Evolutionary conservation across 1,140 invertebrate species (phyloP).

Genomic region (Acyrthosiphon pisum): DNA sequence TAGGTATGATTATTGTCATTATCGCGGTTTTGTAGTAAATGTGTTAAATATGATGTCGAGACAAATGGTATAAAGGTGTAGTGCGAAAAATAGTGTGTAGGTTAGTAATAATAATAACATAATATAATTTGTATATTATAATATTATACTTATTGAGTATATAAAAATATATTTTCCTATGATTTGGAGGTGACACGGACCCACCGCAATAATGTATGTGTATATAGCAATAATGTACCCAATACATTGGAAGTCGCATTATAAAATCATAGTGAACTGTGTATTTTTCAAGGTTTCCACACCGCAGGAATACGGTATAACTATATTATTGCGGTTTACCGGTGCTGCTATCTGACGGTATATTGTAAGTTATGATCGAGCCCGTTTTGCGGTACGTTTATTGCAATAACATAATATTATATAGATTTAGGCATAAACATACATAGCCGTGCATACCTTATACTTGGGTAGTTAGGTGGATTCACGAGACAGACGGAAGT

Average conservation of each 20-base stretch:
- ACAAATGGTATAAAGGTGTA: not conserved
- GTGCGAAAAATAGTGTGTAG: not conserved
- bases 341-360: slow-evolving; percentile 48
- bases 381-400: not conserved
- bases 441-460: not conserved
- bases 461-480: too few species aligned
- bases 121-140: not conserved
- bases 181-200: slow-evolving; percentile 10
- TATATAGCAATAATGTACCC: not conserved
- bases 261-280: not conserved
- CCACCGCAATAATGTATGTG: not conserved
- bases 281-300: slow-evolving; percentile 36
- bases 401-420: not conserved
- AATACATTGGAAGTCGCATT: not conserved
- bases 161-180: not conserved
- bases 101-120: not conserved
- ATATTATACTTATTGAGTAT: too few species aligned
- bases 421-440: not conserved
- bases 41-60: not conserved
- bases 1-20: not conserved
- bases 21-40: not conserved
- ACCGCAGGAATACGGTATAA: not conserved
- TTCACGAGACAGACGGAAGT: not conserved
- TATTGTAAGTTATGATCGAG: not conserved
- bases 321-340: not conserved